phyloP scores from a whole-genome alignment of 2,113 vertebrate genomes.

The Albula goreensis region DNA sequence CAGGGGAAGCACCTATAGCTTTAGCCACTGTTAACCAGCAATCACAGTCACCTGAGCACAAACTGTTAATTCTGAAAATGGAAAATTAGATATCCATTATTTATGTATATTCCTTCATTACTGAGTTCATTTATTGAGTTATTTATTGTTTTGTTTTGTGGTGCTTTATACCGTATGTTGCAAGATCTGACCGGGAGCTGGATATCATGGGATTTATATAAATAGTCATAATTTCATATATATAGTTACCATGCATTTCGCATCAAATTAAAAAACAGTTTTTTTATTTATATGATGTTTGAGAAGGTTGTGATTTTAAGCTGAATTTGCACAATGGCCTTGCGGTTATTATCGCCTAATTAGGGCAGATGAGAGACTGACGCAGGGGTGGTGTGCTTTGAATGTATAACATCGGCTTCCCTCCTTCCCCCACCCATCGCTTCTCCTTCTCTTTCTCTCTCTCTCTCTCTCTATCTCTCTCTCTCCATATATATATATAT shows the following conservation, averaged over 20 bases:
- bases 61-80: not conserved
- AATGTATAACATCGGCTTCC: constrained; percentile 27
- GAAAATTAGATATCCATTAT: not conserved
- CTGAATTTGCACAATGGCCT: not conserved
- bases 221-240: too few species aligned
- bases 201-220: too few species aligned
- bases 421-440: not conserved
- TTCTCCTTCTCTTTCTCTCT: not conserved
- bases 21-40: not conserved
- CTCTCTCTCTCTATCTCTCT: not conserved
- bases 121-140: too few species aligned
- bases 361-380: constrained; percentile 63
- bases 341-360: constrained; percentile 67
- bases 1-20: not conserved
- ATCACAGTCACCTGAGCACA: too few species aligned
- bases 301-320: constrained; percentile 2
- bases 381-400: constrained; percentile 54
- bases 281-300: not conserved
- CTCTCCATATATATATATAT: not conserved
- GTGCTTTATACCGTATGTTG: too few species aligned
- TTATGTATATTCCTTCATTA: not conserved
- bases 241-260: too few species aligned
- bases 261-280: too few species aligned
- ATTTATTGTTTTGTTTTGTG: too few species aligned
- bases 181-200: too few species aligned